Evolutionary conservation across 2,113 vertebrate species (phyloP).

Genomic region (zebrafish (Danio rerio)): GRCz12tu NC_133186.1:7113001-7113500

Average conservation of each 20-base stretch:
- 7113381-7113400: conserved; percentile 65
- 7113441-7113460: not conserved
- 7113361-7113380: conserved; percentile 43
- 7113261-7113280: conserved; percentile 50
- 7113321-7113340: conserved; percentile 70
- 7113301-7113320: conserved; percentile 74
- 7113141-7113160: too few species aligned
- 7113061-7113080: too few species aligned
- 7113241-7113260: conserved; percentile 64
- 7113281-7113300: conserved; percentile 53
- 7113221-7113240: not conserved
- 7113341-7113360: conserved; percentile 65
- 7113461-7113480: conserved; percentile 42
- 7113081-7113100: too few species aligned
- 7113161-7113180: too few species aligned
- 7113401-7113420: not conserved
- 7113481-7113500: conserved; percentile 48
- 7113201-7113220: not conserved
- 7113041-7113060: too few species aligned
- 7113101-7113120: too few species aligned
- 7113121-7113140: too few species aligned
- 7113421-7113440: not conserved
- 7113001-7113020: too few species aligned
- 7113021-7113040: too few species aligned
- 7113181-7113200: too few species aligned